Evolutionary conservation across 64 coral and sea anemone genomes (phyloP).

Genomic region (Anthopleura sola): DNA sequence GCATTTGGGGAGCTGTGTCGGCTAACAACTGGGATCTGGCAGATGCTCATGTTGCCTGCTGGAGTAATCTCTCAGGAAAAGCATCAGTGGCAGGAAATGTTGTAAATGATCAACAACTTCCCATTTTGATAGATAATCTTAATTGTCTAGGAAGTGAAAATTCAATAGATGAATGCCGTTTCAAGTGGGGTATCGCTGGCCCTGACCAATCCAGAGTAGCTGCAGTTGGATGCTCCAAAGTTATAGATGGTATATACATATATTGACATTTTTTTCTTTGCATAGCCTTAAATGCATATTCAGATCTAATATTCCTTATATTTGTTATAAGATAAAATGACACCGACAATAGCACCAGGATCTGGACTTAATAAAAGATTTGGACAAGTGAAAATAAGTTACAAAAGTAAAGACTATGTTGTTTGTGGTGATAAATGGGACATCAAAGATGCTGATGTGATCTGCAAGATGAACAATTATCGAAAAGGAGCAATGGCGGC

Average conservation of each 20-base stretch:
- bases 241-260: too few relatives aligned
- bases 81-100: background rate
- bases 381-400: too few relatives aligned
- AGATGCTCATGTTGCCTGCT: background rate
- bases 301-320: too few relatives aligned
- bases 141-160: background rate
- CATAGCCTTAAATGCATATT: too few relatives aligned
- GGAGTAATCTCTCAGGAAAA: background rate
- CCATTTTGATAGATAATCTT: background rate
- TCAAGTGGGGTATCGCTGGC: background rate
- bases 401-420: too few relatives aligned
- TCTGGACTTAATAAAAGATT: too few relatives aligned
- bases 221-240: too few relatives aligned
- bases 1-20: background rate
- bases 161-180: background rate
- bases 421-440: too few relatives aligned
- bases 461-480: background rate
- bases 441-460: background rate
- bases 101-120: background rate
- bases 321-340: too few relatives aligned
- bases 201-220: too few relatives aligned
- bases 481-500: background rate
- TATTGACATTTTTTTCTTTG: too few relatives aligned
- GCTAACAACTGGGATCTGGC: background rate
- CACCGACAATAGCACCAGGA: too few relatives aligned